Conservation (phyloP, 2,888 invertebrate species). For the Kuschelorhynchus macadamiae region DNA sequence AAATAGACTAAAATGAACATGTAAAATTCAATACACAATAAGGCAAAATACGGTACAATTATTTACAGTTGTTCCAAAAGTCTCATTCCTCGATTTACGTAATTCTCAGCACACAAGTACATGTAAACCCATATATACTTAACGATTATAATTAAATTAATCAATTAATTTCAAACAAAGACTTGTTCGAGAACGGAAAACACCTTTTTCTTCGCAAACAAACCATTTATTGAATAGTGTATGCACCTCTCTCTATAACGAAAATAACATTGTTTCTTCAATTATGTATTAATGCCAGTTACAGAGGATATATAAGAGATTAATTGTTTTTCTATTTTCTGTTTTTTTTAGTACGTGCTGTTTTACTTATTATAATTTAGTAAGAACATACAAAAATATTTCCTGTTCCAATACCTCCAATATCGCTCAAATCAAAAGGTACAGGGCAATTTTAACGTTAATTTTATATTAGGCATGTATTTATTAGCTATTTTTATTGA, state of each 20-base stretch:
- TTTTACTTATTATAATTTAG: too few species aligned
- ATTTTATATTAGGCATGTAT: too few species aligned
- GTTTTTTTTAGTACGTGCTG: too few species aligned
- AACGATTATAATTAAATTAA: constrained; percentile 23
- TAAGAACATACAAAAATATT: too few species aligned
- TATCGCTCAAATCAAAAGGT: too few species aligned
- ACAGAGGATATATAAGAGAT: too few species aligned
- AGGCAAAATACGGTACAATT: constrained; percentile 27
- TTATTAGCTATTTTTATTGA: too few species aligned
- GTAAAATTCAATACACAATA: constrained; percentile 22
- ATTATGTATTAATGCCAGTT: too few species aligned
- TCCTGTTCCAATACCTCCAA: too few species aligned
- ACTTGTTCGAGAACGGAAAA: constrained; percentile 2
- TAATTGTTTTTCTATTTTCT: too few species aligned
- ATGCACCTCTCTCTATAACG: not conserved
- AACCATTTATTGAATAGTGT: constrained; percentile 1
- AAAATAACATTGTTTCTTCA: too few species aligned
- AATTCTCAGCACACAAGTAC: constrained; percentile 11
- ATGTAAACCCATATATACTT: not conserved
- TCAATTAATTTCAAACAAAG: constrained; percentile 19
- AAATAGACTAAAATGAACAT: constrained; percentile 7
- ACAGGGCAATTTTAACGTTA: too few species aligned
- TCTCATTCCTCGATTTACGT: not conserved
- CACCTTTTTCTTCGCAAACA: not conserved
- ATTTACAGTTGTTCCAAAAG: constrained; percentile 20